Evolutionary conservation across 92 coral and sea anemone species (phyloP), one percentile per base, ranked within the genome.

Genomic region (Virgularia gustaviana): DNA sequence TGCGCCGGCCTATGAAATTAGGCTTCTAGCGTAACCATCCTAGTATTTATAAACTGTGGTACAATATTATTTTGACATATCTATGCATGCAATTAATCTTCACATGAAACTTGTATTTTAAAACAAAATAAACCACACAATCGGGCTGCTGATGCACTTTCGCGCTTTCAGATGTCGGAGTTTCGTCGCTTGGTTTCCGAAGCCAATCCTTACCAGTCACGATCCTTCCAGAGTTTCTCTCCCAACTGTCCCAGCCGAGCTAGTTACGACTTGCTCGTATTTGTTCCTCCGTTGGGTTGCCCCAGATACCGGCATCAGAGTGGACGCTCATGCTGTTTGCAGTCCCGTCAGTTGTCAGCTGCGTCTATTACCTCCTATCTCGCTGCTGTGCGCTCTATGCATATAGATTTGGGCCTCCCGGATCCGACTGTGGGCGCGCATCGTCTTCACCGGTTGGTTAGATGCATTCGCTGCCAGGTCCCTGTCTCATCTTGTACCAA

Each of bases 121-220:
- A n/a, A n/a, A n/a, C n/a, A n/a, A n/a, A n/a, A n/a, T n/a, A n/a
- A n/a, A n/a, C n/a, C n/a, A n/a, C n/a, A 73, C 66, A 84, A 74
- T 49, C 19, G 31, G 4, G 53, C 47, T 29, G 81, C 85, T 84
- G 88, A 79, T 57, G 85, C 78, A 20, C 60, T 84, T 9, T 80
- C 88, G 35, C 75, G 82, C 36, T 66, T 73, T 60, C 58, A 42
- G 57, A 58, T 65, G 47, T 75, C 74, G 85, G 77, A 52, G 39
- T 80, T 85, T 72, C 67, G 53, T n/a, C 63, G 47, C 31, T 55
- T 79, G 66, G 81, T 78, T 3, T 82, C 85, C 18, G 35, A 57
- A 39, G 85, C 76, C 32, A 73, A 20, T 19, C 20, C 73, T 5
- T 36, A 41, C 0, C 84, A 23, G 38, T 20, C 23, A 59, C 57